Evolutionary conservation across 2,888 invertebrate species (phyloP).

Genomic region (Phyto melanocephala): DNA sequence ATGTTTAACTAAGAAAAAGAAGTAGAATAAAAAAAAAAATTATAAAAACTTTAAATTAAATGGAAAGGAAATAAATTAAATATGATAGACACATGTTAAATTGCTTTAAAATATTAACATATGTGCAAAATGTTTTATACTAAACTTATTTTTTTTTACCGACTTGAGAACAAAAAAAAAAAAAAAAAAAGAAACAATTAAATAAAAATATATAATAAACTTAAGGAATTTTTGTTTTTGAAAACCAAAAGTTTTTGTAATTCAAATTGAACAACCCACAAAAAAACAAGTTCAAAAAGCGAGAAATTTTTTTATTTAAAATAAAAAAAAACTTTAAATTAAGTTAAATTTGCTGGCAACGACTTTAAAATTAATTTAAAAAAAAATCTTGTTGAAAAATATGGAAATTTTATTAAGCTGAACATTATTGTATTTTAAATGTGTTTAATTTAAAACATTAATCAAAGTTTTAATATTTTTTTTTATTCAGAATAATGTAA

Average conservation of each 20-base stretch:
- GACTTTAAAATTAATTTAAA: not conserved
- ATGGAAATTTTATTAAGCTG: not conserved
- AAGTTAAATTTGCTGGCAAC: conserved; percentile 30
- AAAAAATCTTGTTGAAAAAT: not conserved
- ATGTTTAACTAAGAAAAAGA: conserved; percentile 14
- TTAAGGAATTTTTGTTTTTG: conserved; percentile 19
- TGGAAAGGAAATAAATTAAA: conserved; percentile 65
- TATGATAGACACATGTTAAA: conserved; percentile 64
- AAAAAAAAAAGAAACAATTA: too few relatives aligned
- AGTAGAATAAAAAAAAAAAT: not conserved
- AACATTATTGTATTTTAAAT: not conserved
- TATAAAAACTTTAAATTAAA: conserved; percentile 50
- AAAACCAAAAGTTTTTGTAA: not conserved
- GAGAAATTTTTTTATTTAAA: not conserved
- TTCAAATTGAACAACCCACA: not conserved
- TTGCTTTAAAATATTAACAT: conserved; percentile 40
- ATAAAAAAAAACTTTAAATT: conserved; percentile 52
- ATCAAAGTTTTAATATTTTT: too few relatives aligned
- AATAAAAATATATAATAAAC: conserved; percentile 13
- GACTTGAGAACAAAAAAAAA: too few relatives aligned
- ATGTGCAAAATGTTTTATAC: conserved; percentile 33
- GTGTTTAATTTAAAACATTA: conserved; percentile 6
- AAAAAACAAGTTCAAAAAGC: conserved; percentile 5
- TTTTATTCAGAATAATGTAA: too few relatives aligned
- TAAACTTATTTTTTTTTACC: not conserved